phyloP scores from a whole-genome alignment of 37 sponge, comb jelly and placozoan genomes.

The Ianthella basta region DNA sequence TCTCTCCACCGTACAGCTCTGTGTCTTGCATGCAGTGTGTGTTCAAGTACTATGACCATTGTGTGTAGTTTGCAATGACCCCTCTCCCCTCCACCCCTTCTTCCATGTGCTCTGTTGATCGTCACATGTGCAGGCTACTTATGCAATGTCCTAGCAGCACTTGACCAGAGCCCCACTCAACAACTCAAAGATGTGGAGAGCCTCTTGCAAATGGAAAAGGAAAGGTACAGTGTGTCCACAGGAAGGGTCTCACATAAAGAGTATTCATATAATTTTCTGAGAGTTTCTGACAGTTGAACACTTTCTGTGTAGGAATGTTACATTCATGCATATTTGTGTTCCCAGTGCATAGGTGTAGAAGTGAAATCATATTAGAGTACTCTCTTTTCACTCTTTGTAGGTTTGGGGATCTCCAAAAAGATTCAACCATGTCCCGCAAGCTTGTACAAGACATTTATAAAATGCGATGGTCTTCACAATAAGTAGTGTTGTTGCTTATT shows the following conservation, averaged over 20 bases:
- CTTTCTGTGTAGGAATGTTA: too few species aligned
- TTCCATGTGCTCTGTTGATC: not conserved
- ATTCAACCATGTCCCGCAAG: not conserved
- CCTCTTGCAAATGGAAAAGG: conserved; percentile 61
- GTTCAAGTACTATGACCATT: too few species aligned
- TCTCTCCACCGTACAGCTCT: too few species aligned
- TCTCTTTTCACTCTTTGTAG: not conserved
- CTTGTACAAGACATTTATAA: conserved; percentile 5
- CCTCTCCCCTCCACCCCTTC: too few species aligned
- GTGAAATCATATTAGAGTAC: not conserved
- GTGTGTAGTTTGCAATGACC: too few species aligned
- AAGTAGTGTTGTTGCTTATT: too few species aligned
- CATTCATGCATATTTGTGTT: too few species aligned
- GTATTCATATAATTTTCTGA: not conserved
- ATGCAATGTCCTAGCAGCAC: conserved; percentile 84
- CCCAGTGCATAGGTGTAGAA: not conserved
- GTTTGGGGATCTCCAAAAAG: conserved; percentile 3
- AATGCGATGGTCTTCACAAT: not conserved
- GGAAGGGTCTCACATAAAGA: not conserved
- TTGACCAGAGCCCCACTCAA: conserved; percentile 64
- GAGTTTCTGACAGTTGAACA: not conserved
- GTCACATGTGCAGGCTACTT: conserved; percentile 68
- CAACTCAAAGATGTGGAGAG: conserved; percentile 56
- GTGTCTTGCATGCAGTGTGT: too few species aligned
- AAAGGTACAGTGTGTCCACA: conserved; percentile 46